phyloP scores from a whole-genome alignment of 2,113 vertebrate genomes.

The Andinoacara biseriatus region DNA sequence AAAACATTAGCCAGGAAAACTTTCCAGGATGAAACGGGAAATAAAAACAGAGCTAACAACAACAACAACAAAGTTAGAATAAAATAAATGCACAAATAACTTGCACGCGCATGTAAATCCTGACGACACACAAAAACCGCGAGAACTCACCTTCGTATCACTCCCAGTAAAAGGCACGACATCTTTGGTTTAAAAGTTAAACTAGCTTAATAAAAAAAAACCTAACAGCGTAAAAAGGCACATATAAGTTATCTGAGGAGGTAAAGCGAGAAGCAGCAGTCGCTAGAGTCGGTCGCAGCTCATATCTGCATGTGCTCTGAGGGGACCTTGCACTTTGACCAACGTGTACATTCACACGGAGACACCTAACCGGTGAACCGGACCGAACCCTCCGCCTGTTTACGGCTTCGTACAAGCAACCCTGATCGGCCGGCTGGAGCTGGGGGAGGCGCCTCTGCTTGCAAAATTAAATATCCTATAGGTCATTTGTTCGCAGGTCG shows the following conservation, averaged over 20 bases:
- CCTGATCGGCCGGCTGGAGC: background rate
- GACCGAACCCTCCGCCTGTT: background rate
- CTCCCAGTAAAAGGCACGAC: constrained; percentile 77
- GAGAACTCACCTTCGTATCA: constrained; percentile 73
- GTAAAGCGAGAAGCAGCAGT: background rate
- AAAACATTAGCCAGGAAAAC: too few relatives aligned
- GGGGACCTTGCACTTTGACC: constrained; percentile 79
- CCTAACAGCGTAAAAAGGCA: background rate
- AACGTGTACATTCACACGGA: constrained; percentile 30
- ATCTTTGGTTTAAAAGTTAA: constrained; percentile 55
- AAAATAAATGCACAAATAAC: background rate
- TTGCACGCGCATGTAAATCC: background rate
- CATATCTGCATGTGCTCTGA: constrained; percentile 50
- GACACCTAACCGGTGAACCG: background rate
- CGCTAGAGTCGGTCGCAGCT: constrained; percentile 46
- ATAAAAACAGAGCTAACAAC: too few relatives aligned
- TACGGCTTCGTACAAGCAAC: background rate
- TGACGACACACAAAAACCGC: background rate
- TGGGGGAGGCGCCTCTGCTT: background rate
- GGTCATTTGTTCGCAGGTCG: background rate
- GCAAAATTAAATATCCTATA: background rate
- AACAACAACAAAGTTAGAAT: background rate
- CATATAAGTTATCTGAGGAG: background rate
- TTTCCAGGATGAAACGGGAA: too few relatives aligned
- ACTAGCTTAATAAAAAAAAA: background rate